phyloP scores from a whole-genome alignment of 1,140 invertebrate species.

The Steinernema khuongi region DNA sequence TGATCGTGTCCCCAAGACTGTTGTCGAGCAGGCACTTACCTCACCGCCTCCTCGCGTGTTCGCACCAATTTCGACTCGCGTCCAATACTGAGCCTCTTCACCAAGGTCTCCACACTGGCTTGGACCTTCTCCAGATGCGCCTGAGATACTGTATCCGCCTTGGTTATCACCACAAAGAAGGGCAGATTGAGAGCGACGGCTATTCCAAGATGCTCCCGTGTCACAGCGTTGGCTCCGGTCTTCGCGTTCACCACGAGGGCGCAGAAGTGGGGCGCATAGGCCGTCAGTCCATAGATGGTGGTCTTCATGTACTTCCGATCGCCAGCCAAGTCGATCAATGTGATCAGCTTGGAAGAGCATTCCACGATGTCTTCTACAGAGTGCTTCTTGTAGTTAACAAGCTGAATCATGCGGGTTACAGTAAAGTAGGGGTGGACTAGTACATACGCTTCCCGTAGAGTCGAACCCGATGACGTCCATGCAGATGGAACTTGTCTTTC shows the following conservation, averaged over 20 bases:
- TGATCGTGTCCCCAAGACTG: too few relatives aligned
- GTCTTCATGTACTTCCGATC: conserved; percentile 92
- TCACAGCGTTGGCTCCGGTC: conserved; percentile 60
- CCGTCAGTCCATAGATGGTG: conserved; percentile 85
- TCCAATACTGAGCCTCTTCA: conserved; percentile 26
- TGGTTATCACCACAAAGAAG: conserved; percentile 82
- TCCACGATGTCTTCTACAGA: conserved; percentile 90
- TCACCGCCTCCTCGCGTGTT: conserved; percentile 29
- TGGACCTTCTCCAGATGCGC: conserved; percentile 63
- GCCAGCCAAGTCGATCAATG: conserved; percentile 90
- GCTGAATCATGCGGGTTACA: conserved; percentile 51
- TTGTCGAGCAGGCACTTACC: too few relatives aligned
- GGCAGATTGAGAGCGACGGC: conserved; percentile 78
- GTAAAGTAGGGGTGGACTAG: conserved; percentile 47
- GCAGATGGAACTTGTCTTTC: conserved; percentile 88
- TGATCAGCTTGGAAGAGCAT: conserved; percentile 79
- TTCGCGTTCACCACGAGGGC: conserved; percentile 76
- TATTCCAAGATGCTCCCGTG: conserved; percentile 73
- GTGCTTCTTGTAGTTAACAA: conserved; percentile 81
- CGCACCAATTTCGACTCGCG: conserved; percentile 19
- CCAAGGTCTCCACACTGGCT: conserved; percentile 16
- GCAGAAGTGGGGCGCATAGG: conserved; percentile 87
- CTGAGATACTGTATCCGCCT: conserved; percentile 69
- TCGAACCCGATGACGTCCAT: conserved; percentile 89
- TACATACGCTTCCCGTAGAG: conserved; percentile 60